Evolutionary conservation across 2,113 vertebrate species (phyloP).

Genomic region (Suricata suricatta): DNA sequence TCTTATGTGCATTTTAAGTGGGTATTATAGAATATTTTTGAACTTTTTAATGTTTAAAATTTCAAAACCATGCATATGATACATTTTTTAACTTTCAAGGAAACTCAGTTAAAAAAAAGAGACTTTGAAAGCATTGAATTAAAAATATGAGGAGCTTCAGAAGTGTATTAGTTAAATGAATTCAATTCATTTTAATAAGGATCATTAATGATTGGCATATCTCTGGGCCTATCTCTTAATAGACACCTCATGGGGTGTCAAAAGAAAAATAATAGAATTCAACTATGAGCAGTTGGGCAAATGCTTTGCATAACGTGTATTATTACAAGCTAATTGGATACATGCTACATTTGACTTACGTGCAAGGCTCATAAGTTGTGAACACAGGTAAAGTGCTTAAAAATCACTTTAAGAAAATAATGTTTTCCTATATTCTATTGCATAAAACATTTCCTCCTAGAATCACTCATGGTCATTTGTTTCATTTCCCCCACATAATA

Average conservation of each 20-base stretch:
- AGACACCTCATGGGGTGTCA: neutral
- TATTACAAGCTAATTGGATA: neutral
- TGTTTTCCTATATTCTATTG: neutral
- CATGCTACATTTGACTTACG: neutral
- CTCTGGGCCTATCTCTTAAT: neutral
- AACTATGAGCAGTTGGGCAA: neutral
- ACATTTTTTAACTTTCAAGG: neutral
- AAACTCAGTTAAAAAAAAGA: neutral
- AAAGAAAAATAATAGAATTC: neutral
- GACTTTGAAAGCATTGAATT: neutral
- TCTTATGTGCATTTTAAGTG: neutral
- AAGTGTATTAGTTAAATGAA: neutral
- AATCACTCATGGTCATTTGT: neutral
- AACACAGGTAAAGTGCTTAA: neutral
- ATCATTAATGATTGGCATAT: neutral
- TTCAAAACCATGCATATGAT: neutral
- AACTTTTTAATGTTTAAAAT: neutral
- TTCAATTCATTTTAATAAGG: neutral
- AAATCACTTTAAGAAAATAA: neutral
- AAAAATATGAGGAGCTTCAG: neutral
- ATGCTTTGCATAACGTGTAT: neutral
- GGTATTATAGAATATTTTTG: neutral
- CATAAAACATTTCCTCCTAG: accelerated
- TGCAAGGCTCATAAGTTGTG: neutral
- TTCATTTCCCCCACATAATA: neutral